These are phyloP conservation scores for Drosophila limbata DNA, from an alignment of 2,888 invertebrate genomes.

Conservation along the genomic window DNA sequence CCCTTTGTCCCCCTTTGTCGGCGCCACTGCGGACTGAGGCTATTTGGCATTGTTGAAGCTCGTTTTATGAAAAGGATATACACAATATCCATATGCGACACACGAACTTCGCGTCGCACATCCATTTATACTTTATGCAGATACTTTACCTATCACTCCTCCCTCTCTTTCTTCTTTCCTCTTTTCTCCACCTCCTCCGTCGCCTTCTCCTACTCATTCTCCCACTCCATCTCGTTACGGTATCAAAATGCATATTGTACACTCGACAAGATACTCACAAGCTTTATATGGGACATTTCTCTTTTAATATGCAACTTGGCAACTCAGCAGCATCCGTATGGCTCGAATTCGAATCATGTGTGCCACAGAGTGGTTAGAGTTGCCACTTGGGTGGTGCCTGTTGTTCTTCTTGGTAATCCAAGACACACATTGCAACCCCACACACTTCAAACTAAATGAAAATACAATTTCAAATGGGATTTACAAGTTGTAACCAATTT, in stretches of 20 bases:
- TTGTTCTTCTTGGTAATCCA: conserved; percentile 12
- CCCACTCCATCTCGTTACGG: conserved; percentile 42
- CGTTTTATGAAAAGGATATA: conserved; percentile 67
- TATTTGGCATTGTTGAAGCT: conserved; percentile 63
- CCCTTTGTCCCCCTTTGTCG: neutral
- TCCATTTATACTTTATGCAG: conserved; percentile 54
- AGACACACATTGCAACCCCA: conserved; percentile 9
- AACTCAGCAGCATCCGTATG: conserved; percentile 30
- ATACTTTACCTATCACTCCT: conserved; percentile 26
- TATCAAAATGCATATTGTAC: conserved; percentile 79
- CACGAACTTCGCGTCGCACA: conserved; percentile 52
- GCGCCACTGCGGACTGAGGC: conserved; percentile 46
- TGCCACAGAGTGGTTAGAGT: neutral
- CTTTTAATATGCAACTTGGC: conserved; percentile 67
- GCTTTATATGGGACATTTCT: conserved; percentile 61
- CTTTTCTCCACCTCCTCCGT: conserved; percentile 5
- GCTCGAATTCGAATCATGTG: neutral
- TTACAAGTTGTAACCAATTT: conserved; percentile 7
- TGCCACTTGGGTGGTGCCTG: conserved; percentile 20
- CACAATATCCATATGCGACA: conserved; percentile 68
- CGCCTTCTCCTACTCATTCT: neutral
- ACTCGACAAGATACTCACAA: conserved; percentile 69
- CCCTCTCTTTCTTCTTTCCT: neutral
- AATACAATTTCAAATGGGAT: conserved; percentile 17
- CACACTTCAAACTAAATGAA: conserved; percentile 7